Percentiles rank a stretch among this genome's conserved stretches.
Conservation (phyloP, 2,888 invertebrate species). For the Sarcophaga rosellei region DNA sequence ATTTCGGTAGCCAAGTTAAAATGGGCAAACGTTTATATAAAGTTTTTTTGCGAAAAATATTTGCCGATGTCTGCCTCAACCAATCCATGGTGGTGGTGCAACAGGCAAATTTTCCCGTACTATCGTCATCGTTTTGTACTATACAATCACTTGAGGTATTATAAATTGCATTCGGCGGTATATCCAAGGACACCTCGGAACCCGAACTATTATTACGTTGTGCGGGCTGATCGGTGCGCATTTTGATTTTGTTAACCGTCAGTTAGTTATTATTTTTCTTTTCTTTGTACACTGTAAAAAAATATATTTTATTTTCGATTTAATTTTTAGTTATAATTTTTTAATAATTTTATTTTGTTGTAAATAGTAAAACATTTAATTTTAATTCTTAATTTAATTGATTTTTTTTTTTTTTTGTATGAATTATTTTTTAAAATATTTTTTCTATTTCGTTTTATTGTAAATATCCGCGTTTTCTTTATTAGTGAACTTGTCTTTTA, state of each 20-base stretch:
- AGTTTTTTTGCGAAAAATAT: conserved; percentile 86
- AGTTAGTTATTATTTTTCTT: conserved; percentile 9
- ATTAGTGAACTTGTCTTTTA: conserved; percentile 66
- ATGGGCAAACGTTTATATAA: conserved; percentile 89
- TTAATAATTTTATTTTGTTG: conserved; percentile 6
- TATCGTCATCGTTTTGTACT: conserved; percentile 82
- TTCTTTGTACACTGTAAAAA: conserved; percentile 28
- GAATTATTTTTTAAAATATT: conserved; percentile 32
- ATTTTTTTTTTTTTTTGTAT: conserved; percentile 22
- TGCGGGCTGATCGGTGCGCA: conserved; percentile 66
- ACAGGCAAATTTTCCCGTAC: conserved; percentile 72
- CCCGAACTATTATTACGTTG: conserved; percentile 70
- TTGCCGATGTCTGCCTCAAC: conserved; percentile 81
- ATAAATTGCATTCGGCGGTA: conserved; percentile 78
- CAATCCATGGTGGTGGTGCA: conserved; percentile 73
- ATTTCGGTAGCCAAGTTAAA: conserved; percentile 89
- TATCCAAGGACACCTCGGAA: conserved; percentile 78
- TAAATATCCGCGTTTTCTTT: conserved; percentile 62
- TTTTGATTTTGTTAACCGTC: conserved; percentile 40
- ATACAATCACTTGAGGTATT: conserved; percentile 79
- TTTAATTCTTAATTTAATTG: neutral
- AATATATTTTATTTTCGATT: conserved; percentile 23
- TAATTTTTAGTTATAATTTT: neutral
- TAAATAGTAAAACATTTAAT: conserved; percentile 24
- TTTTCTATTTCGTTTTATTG: conserved; percentile 9